These are phyloP conservation scores for Eucriotettix oculatus DNA, from an alignment of 2,888 invertebrate species.

Conservation along the genomic window DNA sequence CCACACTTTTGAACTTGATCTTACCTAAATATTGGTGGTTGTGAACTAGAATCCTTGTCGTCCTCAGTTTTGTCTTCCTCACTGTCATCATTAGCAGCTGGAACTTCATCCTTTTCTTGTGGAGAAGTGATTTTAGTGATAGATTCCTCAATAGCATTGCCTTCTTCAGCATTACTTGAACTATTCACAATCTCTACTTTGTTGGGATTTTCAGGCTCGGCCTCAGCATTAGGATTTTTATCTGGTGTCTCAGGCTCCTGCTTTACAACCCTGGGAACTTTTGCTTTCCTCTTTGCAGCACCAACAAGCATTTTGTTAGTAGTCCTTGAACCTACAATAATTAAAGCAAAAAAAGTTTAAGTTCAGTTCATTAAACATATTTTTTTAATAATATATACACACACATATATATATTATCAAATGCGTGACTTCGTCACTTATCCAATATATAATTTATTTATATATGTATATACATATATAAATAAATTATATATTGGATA, in stretches of 20 bases:
- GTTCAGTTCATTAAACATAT: too few relatives aligned
- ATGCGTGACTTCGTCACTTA: too few relatives aligned
- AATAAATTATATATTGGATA: too few relatives aligned
- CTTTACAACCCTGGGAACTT: conserved; percentile 9
- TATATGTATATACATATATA: too few relatives aligned
- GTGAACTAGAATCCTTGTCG: neutral
- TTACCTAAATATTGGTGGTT: neutral
- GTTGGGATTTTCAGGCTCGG: too few relatives aligned
- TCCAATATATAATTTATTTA: too few relatives aligned
- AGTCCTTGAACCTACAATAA: neutral
- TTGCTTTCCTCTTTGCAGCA: conserved; percentile 11
- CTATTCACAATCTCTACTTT: too few relatives aligned
- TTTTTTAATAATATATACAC: too few relatives aligned
- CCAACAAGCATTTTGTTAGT: conserved; percentile 7
- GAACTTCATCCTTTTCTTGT: neutral
- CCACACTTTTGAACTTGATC: neutral
- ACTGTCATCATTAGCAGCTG: neutral
- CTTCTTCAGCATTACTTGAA: neutral
- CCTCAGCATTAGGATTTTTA: neutral
- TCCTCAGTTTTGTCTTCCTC: conserved; percentile 2
- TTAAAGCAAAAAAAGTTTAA: too few relatives aligned
- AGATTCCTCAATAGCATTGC: neutral
- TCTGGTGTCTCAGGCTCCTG: neutral
- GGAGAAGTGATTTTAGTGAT: neutral
- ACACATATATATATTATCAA: too few relatives aligned